Evolutionary conservation across 1,140 invertebrate species (phyloP), one percentile per base, ranked within the genome.

Genomic region (Drosophila guanche): DNA sequence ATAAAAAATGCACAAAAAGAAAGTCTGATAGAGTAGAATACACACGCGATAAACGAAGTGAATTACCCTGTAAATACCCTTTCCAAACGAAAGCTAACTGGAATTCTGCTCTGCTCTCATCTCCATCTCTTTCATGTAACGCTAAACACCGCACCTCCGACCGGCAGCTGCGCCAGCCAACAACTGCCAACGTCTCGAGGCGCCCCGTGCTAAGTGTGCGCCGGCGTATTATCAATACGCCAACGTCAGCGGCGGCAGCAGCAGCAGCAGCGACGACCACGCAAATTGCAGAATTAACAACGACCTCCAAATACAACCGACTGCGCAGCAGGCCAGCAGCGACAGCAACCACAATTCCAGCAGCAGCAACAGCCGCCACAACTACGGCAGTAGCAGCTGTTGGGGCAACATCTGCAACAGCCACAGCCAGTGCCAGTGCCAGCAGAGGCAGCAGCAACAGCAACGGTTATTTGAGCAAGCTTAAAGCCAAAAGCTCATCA

Each of bases 181-280:
- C 76, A 66, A 74, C 54, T 62, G 53, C 48, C 60, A 70, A 27
- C 43, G 84, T 72, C 40, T 80, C 89, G 41, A 89, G 85, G 23
- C 81, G 89, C 27, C 89, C 89, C 22, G 79, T 89, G 65, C 37
- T 90, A 47, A 90, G 89, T 33, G 89, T 90, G 55, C 89, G 89
- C 70, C 77, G 81, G 40, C 89, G 89, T 52, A 76, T 89, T 72
- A 89, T 90, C 47, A 90, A 90, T 57, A 54, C 76, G 25, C 79
- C 89, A 16, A 62, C 67, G 27, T 46, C 68, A 54, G 66, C 62
- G 46, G 27, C 47, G 40, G 37, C 52, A 14, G 56, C 67, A 3
- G 41, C 65, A 16, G 5, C 59, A 43, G 6, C 80, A 25, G 60
- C 63, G 5, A 23, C 59, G 40, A 68, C 63, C 43, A 74, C 80